These are phyloP conservation scores for Gymnodraco acuticeps DNA, from an alignment of 2,797 vertebrate genomes.

Conservation along the genomic window DNA sequence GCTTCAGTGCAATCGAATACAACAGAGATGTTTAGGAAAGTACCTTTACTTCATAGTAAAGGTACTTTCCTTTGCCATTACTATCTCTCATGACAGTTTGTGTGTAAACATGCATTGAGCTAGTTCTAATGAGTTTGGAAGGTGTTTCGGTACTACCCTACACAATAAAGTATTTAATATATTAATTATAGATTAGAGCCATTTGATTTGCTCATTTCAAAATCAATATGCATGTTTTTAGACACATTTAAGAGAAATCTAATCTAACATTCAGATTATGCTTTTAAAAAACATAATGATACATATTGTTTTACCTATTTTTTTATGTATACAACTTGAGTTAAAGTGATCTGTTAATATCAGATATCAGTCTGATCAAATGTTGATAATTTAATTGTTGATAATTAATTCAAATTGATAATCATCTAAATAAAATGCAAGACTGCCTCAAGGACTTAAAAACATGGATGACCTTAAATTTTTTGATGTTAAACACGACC, in stretches of 20 bases:
- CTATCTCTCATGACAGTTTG: conserved; percentile 20
- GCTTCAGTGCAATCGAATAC: conserved; percentile 36
- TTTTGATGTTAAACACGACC: no score
- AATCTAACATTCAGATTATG: neutral
- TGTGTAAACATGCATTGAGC: conserved; percentile 39
- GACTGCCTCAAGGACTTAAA: no score
- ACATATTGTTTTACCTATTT: neutral
- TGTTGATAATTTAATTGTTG: no score
- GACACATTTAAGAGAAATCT: neutral
- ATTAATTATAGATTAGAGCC: neutral
- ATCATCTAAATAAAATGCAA: no score
- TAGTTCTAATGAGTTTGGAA: neutral
- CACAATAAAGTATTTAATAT: neutral
- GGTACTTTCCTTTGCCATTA: conserved; percentile 4
- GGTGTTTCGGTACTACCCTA: neutral
- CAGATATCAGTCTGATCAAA: neutral
- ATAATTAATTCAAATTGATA: no score
- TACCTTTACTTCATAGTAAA: conserved; percentile 1
- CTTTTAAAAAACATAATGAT: neutral
- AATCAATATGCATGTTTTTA: neutral
- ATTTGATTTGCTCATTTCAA: neutral
- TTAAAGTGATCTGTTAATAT: neutral
- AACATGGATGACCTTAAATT: no score
- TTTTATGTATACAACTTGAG: neutral
- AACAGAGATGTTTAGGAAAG: conserved; percentile 47